Evolutionary conservation across 2,113 vertebrate genomes (phyloP), one percentile per base, ranked within the genome.

Genomic region (Conger conger): DNA sequence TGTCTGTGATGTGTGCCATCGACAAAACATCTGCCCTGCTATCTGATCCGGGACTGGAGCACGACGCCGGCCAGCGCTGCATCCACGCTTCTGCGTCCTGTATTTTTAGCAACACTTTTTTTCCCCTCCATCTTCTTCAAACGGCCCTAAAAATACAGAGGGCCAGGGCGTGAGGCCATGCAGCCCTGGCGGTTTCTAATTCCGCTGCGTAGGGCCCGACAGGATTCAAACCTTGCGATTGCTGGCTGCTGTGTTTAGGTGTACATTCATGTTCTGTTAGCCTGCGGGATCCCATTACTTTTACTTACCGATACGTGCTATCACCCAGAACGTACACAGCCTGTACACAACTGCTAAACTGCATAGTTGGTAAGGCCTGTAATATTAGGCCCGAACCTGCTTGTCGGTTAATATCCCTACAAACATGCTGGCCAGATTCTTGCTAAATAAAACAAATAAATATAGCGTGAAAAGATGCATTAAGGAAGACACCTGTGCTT

Each of bases 1-100:
- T 38, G 38, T n/a, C 50, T 16, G 45, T 54, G 42, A 54, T 81
- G 76, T 38, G 50, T 60, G 11, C 42, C 87, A 84, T 89, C 81
- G 76, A 82, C 90, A 80, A 82, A 87, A 87, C 81, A 84, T 87
- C 80, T 88, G 63, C 73, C 84, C 86, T 84, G 35, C 81, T 87
- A 82, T 86, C 86, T 82, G 86, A 79, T 73, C 63, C 37, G 84
- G 85, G 90, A n/a, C 80, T 77, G 87, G 90, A 88, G 90, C 88
- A 90, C 88, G 91, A 83, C 81, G 73, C 77, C 76, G 36, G 38
- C 85, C 89, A 37, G 84, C 60, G 35, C 88, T 40, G 88, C 82
- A 78, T 88, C 85, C 68, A 87, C 80, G 80, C 83, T 83, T 85
- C 79, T 84, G 87, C 83, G 89, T 91, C 93, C 90, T 91, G 89